Conservation (phyloP, 2,888 invertebrate genomes). For the Aleiodes leptofemur region DNA sequence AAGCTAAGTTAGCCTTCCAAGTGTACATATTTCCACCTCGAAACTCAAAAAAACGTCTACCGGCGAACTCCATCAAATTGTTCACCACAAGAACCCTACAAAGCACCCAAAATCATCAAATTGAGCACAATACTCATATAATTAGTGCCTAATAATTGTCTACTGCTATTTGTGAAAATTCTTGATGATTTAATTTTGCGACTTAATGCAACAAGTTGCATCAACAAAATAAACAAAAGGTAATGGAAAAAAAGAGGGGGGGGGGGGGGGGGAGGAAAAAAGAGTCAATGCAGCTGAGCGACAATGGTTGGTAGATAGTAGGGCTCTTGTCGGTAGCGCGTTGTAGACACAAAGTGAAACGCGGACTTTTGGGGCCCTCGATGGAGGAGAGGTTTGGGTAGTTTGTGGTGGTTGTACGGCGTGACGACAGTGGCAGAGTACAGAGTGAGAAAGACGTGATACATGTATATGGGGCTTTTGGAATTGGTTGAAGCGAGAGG, state of each 20-base stretch:
- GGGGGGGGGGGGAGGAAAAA: neutral
- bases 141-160: constrained; percentile 55
- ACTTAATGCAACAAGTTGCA: constrained; percentile 21
- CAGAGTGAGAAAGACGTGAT: constrained; percentile 19
- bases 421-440: constrained; percentile 36
- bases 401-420: constrained; percentile 51
- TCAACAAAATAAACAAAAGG: neutral
- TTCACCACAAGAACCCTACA: no score
- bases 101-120: no score
- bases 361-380: constrained; percentile 39
- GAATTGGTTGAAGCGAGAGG: neutral
- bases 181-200: neutral
- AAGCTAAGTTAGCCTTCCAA: no score
- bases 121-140: constrained; percentile 36
- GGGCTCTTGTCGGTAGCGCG: constrained; percentile 47
- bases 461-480: neutral
- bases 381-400: constrained; percentile 34
- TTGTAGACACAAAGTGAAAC: constrained; percentile 54
- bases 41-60: no score
- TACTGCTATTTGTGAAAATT: constrained; percentile 49
- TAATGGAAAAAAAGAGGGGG: neutral
- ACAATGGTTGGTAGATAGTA: constrained; percentile 36
- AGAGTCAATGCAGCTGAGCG: constrained; percentile 36
- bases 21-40: no score
- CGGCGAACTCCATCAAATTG: no score